Base-by-base conservation (phyloP, 2,113 vertebrate species). In the Dunckerocampus dactyliophorus region DNA sequence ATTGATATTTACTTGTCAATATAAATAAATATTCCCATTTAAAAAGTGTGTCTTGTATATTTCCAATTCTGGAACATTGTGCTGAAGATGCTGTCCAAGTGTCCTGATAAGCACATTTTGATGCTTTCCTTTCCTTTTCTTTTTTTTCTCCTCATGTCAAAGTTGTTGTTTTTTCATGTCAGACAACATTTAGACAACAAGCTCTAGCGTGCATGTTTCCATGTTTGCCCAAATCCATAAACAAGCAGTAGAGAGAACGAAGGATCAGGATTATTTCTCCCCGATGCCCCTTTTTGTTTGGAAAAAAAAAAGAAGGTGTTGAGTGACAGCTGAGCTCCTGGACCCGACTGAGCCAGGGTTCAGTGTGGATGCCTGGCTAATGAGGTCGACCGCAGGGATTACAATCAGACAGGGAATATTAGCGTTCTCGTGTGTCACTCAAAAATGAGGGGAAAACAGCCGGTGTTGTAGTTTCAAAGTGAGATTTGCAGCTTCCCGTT, bases 321-420 rank as follows among this genome's bases (percentile, higher is more conserved):
- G 89, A 89, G 79, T 91, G 87, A 89, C 88, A 91, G 88, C 80
- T 57, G 69, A 86, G 86, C 71, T 85, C 79, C 73, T 46, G 67
- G 78, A 85, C 82, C 82, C 82, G 65, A 64, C 83, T 85, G 87
- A 82, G 85, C 82, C 72, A 88, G 83, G 82, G 89, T 90, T 91
- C 89, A 91, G 47, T 79, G 79, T 76, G 78, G 81, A 86, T 89
- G 87, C 86, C 81, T 90, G 83, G 84, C 86, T 89, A 91, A 92
- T 90, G 88, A 90, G 84, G 88, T 84, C 71, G 75, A 87, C 82
- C 79, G 74, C 65, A 77, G 83, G 85, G 87, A 88, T 91, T 88
- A 89, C 82, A 89, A 89, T 91, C 84, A 82, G 86, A 74, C 70
- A 67, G 83, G 82, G 87, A 85, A 84, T 87, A 89, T 92, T 90